Evolutionary conservation across 2,113 vertebrate genomes (phyloP).

Genomic region (Hydrochoerus hydrochaeris): DNA sequence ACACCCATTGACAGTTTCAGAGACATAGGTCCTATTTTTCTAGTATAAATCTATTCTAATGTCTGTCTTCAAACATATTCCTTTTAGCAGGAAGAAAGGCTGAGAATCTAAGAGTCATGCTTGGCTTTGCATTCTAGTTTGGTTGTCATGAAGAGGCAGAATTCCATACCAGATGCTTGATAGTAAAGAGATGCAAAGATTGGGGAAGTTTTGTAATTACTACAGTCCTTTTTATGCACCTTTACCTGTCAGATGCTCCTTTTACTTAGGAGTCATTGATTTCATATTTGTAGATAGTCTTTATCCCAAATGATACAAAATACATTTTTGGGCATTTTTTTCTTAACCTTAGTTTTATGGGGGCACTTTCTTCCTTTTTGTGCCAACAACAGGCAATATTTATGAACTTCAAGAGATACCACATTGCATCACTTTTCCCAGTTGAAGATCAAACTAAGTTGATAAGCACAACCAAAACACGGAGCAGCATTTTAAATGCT

Average conservation of each 20-base stretch:
- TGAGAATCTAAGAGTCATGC: not conserved
- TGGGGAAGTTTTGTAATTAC: not conserved
- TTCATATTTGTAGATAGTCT: constrained; percentile 8
- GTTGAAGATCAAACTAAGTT: not conserved
- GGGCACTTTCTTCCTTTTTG: not conserved
- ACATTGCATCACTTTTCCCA: not conserved
- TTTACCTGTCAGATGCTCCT: not conserved
- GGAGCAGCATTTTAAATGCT: not conserved
- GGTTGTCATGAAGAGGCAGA: not conserved
- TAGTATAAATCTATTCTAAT: not conserved
- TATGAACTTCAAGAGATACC: not conserved
- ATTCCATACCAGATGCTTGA: not conserved
- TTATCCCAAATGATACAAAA: constrained; percentile 7
- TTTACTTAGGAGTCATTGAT: not conserved
- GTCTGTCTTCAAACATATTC: not conserved
- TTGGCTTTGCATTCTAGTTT: not conserved
- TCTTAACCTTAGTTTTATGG: not conserved
- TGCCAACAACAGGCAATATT: constrained; percentile 29
- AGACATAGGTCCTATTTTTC: not conserved
- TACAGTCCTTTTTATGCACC: not conserved
- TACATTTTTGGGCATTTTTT: constrained; percentile 7
- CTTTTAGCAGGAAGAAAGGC: not conserved
- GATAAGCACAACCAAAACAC: not conserved
- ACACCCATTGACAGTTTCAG: not conserved
- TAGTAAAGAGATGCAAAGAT: not conserved